Conservation (phyloP, 2,888 invertebrate species). For the Zeuzera pyrina region DNA sequence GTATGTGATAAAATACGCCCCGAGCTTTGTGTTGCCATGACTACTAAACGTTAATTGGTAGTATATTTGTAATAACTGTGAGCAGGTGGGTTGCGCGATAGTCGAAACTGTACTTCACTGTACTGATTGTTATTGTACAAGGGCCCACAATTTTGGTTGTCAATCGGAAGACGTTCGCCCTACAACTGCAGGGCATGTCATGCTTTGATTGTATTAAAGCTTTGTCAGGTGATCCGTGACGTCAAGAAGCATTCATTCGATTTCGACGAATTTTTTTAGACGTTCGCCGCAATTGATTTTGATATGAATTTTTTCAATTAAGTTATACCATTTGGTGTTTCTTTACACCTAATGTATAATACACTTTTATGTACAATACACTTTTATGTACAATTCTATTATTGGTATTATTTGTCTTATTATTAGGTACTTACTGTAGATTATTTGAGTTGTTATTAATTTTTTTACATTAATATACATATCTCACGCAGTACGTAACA, state of each 20-base stretch:
- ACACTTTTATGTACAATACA: too few species aligned
- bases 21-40: conserved; percentile 48
- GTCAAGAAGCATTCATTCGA: conserved; percentile 20
- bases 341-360: too few species aligned
- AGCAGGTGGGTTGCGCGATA: conserved; percentile 46
- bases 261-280: conserved; percentile 1
- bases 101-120: conserved; percentile 46
- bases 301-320: too few species aligned
- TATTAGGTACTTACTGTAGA: too few species aligned
- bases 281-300: too few species aligned
- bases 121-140: conserved; percentile 54
- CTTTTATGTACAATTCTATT: too few species aligned
- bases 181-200: conserved; percentile 43
- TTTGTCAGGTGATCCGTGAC: conserved; percentile 57
- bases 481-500: too few species aligned
- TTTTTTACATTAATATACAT: too few species aligned
- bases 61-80: conserved; percentile 23
- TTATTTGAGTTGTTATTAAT: too few species aligned
- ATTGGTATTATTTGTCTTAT: too few species aligned
- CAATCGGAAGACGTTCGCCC: conserved; percentile 40
- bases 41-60: conserved; percentile 32
- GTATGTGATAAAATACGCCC: conserved; percentile 16
- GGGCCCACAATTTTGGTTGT: conserved; percentile 44
- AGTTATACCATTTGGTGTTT: too few species aligned
- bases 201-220: conserved; percentile 40